A percentile compares a stretch with the other conserved stretches of the same genome.
Evolutionary conservation across 2,888 invertebrate genomes (phyloP).

Genomic region (Acanthosepion lycidas): DNA sequence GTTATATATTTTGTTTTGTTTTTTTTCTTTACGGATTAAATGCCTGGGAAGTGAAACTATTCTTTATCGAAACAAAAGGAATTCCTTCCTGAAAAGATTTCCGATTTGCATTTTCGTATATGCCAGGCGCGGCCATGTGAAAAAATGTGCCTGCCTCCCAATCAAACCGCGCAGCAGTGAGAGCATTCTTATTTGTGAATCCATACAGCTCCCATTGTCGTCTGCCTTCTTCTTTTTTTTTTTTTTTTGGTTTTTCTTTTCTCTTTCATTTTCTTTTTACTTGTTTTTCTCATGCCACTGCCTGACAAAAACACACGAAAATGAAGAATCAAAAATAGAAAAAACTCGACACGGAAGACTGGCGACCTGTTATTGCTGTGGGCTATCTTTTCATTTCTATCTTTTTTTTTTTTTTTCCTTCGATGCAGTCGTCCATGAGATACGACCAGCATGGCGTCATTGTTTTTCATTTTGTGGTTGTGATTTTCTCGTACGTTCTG

Average conservation of each 20-base stretch:
- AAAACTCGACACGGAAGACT: background rate
- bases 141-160: background rate
- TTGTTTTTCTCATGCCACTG: background rate
- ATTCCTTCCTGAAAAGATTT: background rate
- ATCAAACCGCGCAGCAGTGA: background rate
- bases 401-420: background rate
- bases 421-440: background rate
- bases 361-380: background rate
- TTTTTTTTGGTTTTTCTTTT: background rate
- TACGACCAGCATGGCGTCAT: background rate
- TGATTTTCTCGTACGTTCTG: background rate
- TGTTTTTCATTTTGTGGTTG: too few species aligned
- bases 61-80: background rate
- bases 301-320: background rate
- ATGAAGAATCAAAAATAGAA: background rate
- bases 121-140: slow-evolving; percentile 12
- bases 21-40: background rate
- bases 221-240: background rate
- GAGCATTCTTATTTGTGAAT: background rate
- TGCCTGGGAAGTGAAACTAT: background rate
- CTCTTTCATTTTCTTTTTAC: too few species aligned
- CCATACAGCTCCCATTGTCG: background rate
- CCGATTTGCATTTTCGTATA: background rate
- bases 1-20: too few species aligned
- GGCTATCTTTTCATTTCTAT: too few species aligned